phyloP scores from a whole-genome alignment of 2,888 invertebrate genomes.

The Linnaemya tessellans region DNA sequence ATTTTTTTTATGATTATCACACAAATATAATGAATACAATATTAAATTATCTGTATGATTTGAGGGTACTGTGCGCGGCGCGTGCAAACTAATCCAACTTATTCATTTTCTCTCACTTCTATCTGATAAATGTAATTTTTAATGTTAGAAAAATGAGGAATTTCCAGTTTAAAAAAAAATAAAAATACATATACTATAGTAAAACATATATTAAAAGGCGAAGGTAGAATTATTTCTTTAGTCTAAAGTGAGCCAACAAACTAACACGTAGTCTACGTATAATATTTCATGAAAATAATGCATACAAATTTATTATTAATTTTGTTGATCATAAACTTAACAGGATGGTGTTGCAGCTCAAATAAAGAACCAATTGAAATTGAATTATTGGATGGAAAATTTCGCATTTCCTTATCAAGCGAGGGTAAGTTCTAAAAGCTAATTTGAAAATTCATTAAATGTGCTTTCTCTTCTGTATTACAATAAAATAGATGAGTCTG shows the following conservation, averaged over 20 bases:
- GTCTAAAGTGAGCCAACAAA: slow-evolving; percentile 34
- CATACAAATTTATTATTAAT: slow-evolving; percentile 23
- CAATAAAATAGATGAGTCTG: slow-evolving; percentile 83
- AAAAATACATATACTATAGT: background rate
- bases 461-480: background rate
- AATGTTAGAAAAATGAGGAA: background rate
- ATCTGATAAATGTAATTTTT: background rate
- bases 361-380: slow-evolving; percentile 71
- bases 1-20: too few relatives aligned
- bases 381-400: slow-evolving; percentile 75
- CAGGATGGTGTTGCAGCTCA: slow-evolving; percentile 24
- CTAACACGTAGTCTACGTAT: slow-evolving; percentile 31
- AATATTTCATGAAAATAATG: slow-evolving; percentile 24
- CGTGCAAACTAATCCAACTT: background rate
- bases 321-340: slow-evolving; percentile 39
- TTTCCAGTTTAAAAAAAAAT: slow-evolving; percentile 47
- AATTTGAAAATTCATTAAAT: slow-evolving; percentile 9
- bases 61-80: too few relatives aligned
- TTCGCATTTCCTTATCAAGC: slow-evolving; percentile 80
- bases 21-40: too few relatives aligned
- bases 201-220: background rate
- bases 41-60: too few relatives aligned
- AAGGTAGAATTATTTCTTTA: slow-evolving; percentile 29
- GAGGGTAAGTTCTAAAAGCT: slow-evolving; percentile 16
- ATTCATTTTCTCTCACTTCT: background rate